A percentile compares a stretch with the other conserved stretches of the same genome.
phyloP scores from a whole-genome alignment of 2,888 invertebrate species.

The Heliconius ethilla region DNA sequence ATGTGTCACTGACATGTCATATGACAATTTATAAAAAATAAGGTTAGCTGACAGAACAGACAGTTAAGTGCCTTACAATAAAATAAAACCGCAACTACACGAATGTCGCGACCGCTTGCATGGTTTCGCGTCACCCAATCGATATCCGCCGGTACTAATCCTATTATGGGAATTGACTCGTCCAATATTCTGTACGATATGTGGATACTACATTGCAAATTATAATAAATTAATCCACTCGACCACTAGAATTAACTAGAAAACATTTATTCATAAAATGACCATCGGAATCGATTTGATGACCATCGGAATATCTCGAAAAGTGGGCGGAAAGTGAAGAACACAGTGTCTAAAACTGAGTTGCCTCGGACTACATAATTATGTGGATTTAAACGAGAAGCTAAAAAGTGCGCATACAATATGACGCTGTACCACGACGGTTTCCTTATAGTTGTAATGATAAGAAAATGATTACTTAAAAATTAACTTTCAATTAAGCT shows the following conservation, averaged over 20 bases:
- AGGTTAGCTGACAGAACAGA: conserved; percentile 1
- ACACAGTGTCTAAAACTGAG: too few relatives aligned
- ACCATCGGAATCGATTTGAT: too few relatives aligned
- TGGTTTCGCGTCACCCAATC: conserved; percentile 36
- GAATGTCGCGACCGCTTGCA: conserved; percentile 37
- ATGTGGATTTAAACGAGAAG: too few relatives aligned
- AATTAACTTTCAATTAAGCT: conserved; percentile 10
- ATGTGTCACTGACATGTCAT: too few relatives aligned
- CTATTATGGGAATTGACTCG: conserved; percentile 30
- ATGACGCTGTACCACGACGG: too few relatives aligned
- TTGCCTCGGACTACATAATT: too few relatives aligned
- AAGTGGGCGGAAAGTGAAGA: too few relatives aligned
- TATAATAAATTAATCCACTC: background rate
- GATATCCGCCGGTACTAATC: conserved; percentile 30
- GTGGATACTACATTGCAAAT: background rate
- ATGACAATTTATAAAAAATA: too few relatives aligned
- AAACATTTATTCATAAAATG: too few relatives aligned
- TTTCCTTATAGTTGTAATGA: background rate
- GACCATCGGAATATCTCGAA: too few relatives aligned
- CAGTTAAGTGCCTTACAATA: conserved; percentile 7
- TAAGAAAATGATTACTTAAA: background rate
- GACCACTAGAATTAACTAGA: too few relatives aligned
- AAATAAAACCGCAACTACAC: conserved; percentile 8
- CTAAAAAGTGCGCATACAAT: too few relatives aligned
- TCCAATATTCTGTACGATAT: background rate